phyloP scores from a whole-genome alignment of 1,140 invertebrate species.

The Leptestheria dahalacensis region DNA sequence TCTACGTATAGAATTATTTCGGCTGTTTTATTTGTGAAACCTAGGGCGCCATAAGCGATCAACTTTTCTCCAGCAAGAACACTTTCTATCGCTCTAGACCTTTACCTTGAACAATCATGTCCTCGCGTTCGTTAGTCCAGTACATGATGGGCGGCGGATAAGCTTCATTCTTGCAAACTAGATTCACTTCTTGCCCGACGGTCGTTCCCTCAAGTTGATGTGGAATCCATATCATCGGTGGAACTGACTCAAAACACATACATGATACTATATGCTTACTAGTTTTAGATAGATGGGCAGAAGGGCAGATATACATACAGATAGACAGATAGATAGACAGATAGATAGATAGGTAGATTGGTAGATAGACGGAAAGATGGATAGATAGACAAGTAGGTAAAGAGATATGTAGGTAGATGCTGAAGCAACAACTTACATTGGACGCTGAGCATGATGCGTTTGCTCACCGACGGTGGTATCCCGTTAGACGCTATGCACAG shows the following conservation, averaged over 20 bases:
- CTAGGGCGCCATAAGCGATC: too few species aligned
- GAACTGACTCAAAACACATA: conserved; percentile 46
- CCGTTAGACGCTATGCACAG: conserved; percentile 63
- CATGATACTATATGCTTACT: background rate
- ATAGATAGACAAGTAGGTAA: too few species aligned
- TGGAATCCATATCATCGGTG: conserved; percentile 75
- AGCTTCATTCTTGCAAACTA: conserved; percentile 11
- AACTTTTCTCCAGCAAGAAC: too few species aligned
- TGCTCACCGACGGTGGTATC: conserved; percentile 62
- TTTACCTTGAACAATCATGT: conserved; percentile 11
- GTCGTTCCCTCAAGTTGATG: conserved; percentile 30
- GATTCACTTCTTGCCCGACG: conserved; percentile 7
- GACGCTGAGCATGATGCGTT: conserved; percentile 53
- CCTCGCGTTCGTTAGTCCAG: conserved; percentile 12
- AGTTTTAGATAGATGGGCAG: background rate
- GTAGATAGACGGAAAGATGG: too few species aligned
- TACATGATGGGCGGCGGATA: conserved; percentile 10
- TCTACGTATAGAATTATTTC: background rate
- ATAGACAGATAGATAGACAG: too few species aligned
- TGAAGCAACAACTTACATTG: conserved; percentile 49
- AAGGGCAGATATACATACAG: too few species aligned
- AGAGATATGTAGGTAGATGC: background rate
- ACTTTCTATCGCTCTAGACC: background rate
- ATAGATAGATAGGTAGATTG: too few species aligned
- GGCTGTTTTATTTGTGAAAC: too few species aligned